Percentiles rank a stretch among this genome's conserved stretches.
Conservation (phyloP, 1,140 invertebrate species). For the Hyles vespertilio region DNA sequence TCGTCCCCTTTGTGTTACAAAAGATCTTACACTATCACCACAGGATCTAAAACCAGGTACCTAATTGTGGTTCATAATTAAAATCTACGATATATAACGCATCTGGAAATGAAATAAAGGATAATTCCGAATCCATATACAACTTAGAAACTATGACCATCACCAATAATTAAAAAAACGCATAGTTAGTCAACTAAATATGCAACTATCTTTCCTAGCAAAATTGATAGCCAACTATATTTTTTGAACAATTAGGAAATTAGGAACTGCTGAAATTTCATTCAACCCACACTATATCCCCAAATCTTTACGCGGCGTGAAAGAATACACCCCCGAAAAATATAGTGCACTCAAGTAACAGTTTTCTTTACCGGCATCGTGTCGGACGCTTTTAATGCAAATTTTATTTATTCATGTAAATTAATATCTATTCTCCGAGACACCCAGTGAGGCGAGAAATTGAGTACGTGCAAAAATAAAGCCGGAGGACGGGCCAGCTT, state of each 20-base stretch:
- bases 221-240: too few species aligned
- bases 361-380: constrained; percentile 47
- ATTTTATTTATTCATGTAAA: constrained; percentile 76
- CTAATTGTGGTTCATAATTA: too few species aligned
- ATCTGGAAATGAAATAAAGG: too few species aligned
- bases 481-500: constrained; percentile 15
- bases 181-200: neutral
- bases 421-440: constrained; percentile 72
- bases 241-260: too few species aligned
- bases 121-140: too few species aligned
- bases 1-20: too few species aligned
- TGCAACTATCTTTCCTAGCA: neutral
- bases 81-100: too few species aligned
- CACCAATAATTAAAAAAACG: neutral
- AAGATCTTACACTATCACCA: too few species aligned
- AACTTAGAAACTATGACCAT: too few species aligned
- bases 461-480: constrained; percentile 75
- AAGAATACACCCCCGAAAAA: constrained; percentile 23
- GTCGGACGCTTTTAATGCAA: constrained; percentile 69
- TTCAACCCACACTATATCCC: too few species aligned
- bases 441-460: constrained; percentile 68
- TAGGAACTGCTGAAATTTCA: too few species aligned
- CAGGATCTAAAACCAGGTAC: too few species aligned
- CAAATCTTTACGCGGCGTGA: neutral
- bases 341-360: constrained; percentile 49